Conservation (phyloP, 2,888 invertebrate species). For the Colletes collaris region DNA sequence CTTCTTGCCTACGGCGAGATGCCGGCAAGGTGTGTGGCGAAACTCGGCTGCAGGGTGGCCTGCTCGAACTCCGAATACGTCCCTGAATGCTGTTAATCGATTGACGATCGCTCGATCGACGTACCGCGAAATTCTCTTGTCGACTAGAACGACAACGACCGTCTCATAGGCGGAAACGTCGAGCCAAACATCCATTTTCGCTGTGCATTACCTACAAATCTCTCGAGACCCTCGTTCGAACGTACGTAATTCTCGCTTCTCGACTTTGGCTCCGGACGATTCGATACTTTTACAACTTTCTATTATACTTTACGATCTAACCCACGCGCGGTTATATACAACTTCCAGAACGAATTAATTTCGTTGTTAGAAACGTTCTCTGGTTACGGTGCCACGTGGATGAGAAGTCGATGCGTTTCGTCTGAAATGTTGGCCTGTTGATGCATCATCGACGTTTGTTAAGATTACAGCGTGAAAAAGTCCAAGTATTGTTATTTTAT, state of each 20-base stretch:
- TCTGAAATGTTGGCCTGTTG: too few species aligned
- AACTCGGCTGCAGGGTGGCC: conserved; percentile 77
- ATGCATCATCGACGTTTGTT: too few species aligned
- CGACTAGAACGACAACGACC: conserved; percentile 9
- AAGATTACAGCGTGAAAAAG: too few species aligned
- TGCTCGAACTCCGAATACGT: conserved; percentile 63
- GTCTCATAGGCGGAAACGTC: background rate
- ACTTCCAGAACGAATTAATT: conserved; percentile 15
- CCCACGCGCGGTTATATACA: conserved; percentile 20
- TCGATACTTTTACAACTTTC: conserved; percentile 13
- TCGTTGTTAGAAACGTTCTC: conserved; percentile 10
- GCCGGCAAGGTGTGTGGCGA: conserved; percentile 76
- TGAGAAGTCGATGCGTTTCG: too few species aligned
- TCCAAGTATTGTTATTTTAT: too few species aligned
- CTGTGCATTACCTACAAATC: background rate
- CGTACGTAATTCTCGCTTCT: too few species aligned
- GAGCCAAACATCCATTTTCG: background rate
- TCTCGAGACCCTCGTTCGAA: too few species aligned
- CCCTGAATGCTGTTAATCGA: conserved; percentile 72
- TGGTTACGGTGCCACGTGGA: conserved; percentile 12
- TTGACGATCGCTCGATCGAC: conserved; percentile 59
- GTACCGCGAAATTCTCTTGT: conserved; percentile 39
- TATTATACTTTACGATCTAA: background rate
- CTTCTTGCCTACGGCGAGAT: conserved; percentile 74
- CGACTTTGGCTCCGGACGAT: conserved; percentile 8